Evolutionary conservation across 2,113 vertebrate genomes (phyloP).

Genomic region (Ellobius talpinus): DNA sequence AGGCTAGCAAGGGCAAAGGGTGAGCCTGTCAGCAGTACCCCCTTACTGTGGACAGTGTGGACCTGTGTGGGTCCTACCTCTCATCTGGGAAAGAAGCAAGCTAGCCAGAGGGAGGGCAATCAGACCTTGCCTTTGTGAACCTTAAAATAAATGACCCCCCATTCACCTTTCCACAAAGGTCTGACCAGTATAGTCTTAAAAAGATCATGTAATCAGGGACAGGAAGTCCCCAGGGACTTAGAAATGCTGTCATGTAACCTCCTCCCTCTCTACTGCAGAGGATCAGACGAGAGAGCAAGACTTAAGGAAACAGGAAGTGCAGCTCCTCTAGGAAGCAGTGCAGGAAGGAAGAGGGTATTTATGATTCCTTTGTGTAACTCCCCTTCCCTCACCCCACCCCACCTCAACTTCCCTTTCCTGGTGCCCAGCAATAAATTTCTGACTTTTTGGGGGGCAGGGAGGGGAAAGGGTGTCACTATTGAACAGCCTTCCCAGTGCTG

Average conservation of each 20-base stretch:
- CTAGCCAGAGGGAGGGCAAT: neutral
- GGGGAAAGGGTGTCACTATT: neutral
- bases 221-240: neutral
- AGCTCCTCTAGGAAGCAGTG: neutral
- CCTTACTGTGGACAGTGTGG: neutral
- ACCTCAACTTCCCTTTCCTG: neutral
- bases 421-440: neutral
- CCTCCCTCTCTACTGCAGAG: neutral
- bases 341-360: neutral
- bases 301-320: neutral
- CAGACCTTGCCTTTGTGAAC: neutral
- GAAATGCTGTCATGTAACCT: neutral
- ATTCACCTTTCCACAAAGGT: slow-evolving; percentile 12
- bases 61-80: neutral
- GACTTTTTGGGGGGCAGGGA: neutral
- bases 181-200: neutral
- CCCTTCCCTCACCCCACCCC: neutral
- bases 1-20: neutral
- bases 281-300: neutral
- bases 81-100: slow-evolving; percentile 1
- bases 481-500: neutral
- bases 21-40: neutral
- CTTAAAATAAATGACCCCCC: neutral
- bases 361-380: neutral
- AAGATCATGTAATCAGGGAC: neutral